Base-by-base conservation (phyloP, 2,888 invertebrate genomes). In the Patella ulyssiponensis region DNA sequence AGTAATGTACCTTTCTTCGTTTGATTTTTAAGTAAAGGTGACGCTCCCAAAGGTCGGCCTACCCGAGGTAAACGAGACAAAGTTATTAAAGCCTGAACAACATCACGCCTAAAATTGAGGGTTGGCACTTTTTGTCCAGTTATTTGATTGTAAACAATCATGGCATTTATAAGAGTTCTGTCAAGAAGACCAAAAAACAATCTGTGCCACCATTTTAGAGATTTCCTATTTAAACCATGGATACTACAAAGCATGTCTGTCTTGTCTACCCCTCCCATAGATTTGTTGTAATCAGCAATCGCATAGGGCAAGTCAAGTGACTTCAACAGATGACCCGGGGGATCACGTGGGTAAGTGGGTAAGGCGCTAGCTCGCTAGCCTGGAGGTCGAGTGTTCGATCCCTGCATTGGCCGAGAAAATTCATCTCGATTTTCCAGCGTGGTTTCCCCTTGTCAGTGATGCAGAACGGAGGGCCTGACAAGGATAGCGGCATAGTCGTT, bases 241-340 rank as follows among this genome's bases (percentile, higher is more conserved):
- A 72, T 51, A 23, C 75, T 74, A 52, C 79, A 77, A 9, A 77
- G 75, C 70, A 77, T 75, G 71, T 81, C 81, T 9, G 81, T 75
- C 44, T 77, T 77, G 64, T 81, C 81, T 9, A 80, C 80, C 33
- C 81, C 76, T 53, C 72, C 72, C 77, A 79, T 79, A 74, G 33
- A 54, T 58, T 17, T 23, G 23, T 79, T 78, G 64, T 80, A 80
- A 17, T 70, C 54, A 15, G 64, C 64, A 5, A 77, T 70, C 33
- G 71, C 20, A 12, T 51, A 52, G 2, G 77, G n/a, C n/a, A n/a
- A n/a, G 78, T 64, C 71, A 76, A 44, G 76, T 53, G 12, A 79
- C 69, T 52, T 79, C 71, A 17, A n/a, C n/a, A n/a, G n/a, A n/a
- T n/a, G n/a, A n/a, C n/a, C n/a, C n/a, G n/a, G n/a, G n/a, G n/a